Conservation (phyloP, 2,797 vertebrate species). For the Acipenser transmontanus region DNA sequence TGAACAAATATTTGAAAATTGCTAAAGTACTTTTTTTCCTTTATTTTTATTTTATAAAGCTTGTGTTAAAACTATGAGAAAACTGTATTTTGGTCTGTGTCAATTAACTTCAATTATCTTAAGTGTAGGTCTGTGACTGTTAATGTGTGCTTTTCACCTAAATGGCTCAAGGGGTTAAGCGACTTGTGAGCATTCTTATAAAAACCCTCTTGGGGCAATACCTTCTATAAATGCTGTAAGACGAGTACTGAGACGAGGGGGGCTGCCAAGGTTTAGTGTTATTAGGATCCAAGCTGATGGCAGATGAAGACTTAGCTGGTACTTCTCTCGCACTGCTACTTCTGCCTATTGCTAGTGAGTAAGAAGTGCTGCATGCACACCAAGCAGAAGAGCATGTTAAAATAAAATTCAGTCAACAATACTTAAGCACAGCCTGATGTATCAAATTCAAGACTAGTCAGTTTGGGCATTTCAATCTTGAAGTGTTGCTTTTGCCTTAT, state of each 20-base stretch:
- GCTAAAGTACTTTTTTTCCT: too few relatives aligned
- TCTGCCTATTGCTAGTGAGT: slow-evolving; percentile 72
- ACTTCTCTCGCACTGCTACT: slow-evolving; percentile 75
- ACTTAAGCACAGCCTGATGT: slow-evolving; percentile 1
- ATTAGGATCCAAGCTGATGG: slow-evolving; percentile 77
- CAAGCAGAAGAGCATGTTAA: slow-evolving; percentile 55
- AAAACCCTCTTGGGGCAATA: slow-evolving; percentile 38
- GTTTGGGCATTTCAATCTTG: not conserved
- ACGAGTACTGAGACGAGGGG: slow-evolving; percentile 65
- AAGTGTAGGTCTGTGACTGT: too few relatives aligned
- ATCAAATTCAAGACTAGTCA: not conserved
- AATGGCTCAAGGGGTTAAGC: not conserved
- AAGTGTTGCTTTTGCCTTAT: too few relatives aligned
- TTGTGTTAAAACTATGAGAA: too few relatives aligned
- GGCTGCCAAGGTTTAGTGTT: slow-evolving; percentile 74
- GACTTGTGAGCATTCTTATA: not conserved
- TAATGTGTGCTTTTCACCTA: too few relatives aligned
- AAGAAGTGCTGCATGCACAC: slow-evolving; percentile 61
- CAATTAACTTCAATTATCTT: too few relatives aligned
- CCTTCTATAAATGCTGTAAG: slow-evolving; percentile 77
- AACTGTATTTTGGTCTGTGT: too few relatives aligned
- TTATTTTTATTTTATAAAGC: too few relatives aligned
- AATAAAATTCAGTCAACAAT: slow-evolving; percentile 3
- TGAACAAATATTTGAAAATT: too few relatives aligned
- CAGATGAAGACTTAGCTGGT: slow-evolving; percentile 73